These are phyloP conservation scores for Gallinago paraguaiae DNA, from an alignment of 2,113 vertebrate genomes.

Conservation along the genomic window DNA sequence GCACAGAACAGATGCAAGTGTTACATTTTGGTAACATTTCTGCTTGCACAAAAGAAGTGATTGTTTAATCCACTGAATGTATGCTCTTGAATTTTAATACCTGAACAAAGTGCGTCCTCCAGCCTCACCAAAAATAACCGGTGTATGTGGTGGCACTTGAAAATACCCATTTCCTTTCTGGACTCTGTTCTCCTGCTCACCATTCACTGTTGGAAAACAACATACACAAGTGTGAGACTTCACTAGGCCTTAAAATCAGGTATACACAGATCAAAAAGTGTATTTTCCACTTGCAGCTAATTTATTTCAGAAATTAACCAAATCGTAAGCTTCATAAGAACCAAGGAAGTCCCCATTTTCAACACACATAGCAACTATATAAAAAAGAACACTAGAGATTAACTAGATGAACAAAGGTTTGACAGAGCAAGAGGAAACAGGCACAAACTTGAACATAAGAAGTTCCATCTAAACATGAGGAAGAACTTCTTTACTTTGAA, in stretches of 20 bases:
- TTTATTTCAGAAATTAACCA: neutral
- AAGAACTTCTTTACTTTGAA: too few relatives aligned
- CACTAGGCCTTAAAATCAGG: neutral
- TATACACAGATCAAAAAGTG: neutral
- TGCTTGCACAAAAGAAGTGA: neutral
- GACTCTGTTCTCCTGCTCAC: conserved; percentile 92
- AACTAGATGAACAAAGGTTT: neutral
- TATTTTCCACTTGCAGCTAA: neutral
- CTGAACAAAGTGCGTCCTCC: conserved; percentile 96
- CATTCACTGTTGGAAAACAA: conserved; percentile 81
- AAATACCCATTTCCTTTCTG: conserved; percentile 99
- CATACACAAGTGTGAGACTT: neutral
- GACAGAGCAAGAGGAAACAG: too few relatives aligned
- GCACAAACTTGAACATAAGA: too few relatives aligned
- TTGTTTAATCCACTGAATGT: neutral
- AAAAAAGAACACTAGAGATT: neutral
- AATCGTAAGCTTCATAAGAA: neutral
- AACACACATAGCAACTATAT: neutral
- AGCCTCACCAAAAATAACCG: conserved; percentile 97
- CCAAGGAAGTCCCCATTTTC: neutral
- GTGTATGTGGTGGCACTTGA: conserved; percentile 98
- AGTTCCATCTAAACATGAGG: too few relatives aligned
- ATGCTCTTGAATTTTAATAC: conserved; percentile 59
- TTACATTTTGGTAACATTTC: neutral
- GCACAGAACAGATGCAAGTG: neutral